These are phyloP conservation scores for Leptarthrus brevirostris DNA, from an alignment of 2,888 invertebrate species.

Conservation along the genomic window DNA sequence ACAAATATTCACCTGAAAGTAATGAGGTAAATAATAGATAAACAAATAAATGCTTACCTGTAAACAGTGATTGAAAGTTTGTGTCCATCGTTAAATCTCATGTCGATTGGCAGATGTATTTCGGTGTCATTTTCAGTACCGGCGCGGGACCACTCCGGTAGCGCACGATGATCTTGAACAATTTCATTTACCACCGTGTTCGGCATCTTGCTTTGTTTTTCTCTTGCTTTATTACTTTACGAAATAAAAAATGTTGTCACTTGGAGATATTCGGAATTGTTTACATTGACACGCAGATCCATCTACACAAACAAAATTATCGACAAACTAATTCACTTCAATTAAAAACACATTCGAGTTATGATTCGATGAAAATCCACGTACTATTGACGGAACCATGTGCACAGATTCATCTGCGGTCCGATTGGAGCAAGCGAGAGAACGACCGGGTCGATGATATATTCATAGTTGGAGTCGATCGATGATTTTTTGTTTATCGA, in stretches of 20 bases:
- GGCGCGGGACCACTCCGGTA: slow-evolving; percentile 64
- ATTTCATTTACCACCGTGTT: slow-evolving; percentile 61
- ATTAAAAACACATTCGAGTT: neutral
- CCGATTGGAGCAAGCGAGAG: neutral
- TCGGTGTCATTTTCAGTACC: slow-evolving; percentile 59
- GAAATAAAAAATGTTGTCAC: slow-evolving; percentile 27
- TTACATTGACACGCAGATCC: slow-evolving; percentile 9
- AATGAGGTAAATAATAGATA: too few species aligned
- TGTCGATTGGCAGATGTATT: slow-evolving; percentile 70
- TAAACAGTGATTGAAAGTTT: slow-evolving; percentile 85
- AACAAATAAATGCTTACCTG: slow-evolving; percentile 60
- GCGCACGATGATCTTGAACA: slow-evolving; percentile 64
- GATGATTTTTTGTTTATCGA: slow-evolving; percentile 39
- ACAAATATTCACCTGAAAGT: too few species aligned
- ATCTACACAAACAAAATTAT: neutral
- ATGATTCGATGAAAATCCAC: neutral
- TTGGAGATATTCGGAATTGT: neutral
- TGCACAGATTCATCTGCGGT: neutral
- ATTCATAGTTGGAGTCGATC: slow-evolving; percentile 24
- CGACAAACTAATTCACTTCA: neutral
- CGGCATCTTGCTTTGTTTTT: slow-evolving; percentile 42
- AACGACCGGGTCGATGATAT: neutral
- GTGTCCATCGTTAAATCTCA: slow-evolving; percentile 89
- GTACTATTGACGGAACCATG: neutral
- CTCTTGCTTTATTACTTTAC: neutral